Percentiles rank a stretch among this genome's conserved stretches.
These are phyloP conservation scores for Lytechinus pictus DNA, from an alignment of 35 echinoderm and acorn worm species.

Conservation along the genomic window DNA sequence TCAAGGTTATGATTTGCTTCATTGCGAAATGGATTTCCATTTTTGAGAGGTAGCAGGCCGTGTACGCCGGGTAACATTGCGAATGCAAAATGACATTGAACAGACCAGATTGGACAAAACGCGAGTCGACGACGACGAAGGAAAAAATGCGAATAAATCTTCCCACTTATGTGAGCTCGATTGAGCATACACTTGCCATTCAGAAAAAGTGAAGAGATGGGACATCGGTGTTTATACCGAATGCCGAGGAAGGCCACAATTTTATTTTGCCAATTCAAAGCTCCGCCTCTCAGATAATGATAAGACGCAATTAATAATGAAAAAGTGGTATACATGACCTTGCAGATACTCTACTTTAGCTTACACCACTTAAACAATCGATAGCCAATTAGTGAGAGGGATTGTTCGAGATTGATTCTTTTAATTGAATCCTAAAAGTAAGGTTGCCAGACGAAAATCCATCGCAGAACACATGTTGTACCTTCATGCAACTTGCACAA, in stretches of 20 bases:
- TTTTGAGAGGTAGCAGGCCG: constrained; percentile 41
- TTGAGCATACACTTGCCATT: constrained; percentile 9
- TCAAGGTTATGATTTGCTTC: constrained; percentile 42
- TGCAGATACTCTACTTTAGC: not conserved
- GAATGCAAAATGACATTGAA: constrained; percentile 29
- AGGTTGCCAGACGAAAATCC: not conserved
- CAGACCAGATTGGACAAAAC: not conserved
- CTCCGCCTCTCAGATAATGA: not conserved
- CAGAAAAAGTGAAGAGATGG: not conserved
- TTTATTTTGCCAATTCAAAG: not conserved
- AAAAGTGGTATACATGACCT: not conserved
- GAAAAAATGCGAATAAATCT: not conserved
- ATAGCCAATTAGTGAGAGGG: constrained; percentile 35
- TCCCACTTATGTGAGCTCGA: not conserved
- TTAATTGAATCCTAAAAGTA: constrained; percentile 48
- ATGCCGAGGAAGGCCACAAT: not conserved
- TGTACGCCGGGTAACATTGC: not conserved
- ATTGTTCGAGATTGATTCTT: constrained; percentile 29
- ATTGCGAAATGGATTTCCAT: constrained; percentile 22
- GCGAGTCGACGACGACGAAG: not conserved
- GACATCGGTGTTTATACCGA: not conserved
- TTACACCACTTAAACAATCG: constrained; percentile 52
- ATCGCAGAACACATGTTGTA: not conserved
- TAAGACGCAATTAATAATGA: not conserved
- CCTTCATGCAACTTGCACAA: not conserved